A percentile compares a stretch with the other conserved stretches of the same genome.
phyloP scores from a whole-genome alignment of 2,113 vertebrate species.

The Nerophis ophidion region DNA sequence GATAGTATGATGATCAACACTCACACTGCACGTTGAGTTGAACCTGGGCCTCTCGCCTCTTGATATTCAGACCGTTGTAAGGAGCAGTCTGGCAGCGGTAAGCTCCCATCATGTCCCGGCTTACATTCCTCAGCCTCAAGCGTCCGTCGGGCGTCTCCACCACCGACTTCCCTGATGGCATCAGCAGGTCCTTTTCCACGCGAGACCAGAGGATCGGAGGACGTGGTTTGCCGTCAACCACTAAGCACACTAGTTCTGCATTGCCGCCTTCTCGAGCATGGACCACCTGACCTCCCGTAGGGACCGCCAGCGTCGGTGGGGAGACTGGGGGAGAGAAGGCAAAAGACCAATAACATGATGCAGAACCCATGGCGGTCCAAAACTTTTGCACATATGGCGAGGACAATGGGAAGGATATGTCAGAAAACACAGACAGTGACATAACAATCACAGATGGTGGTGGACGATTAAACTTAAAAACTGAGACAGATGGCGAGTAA shows the following conservation, averaged over 20 bases:
- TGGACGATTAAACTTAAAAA: slow-evolving; percentile 13
- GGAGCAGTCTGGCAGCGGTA: slow-evolving; percentile 95
- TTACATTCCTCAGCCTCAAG: slow-evolving; percentile 79
- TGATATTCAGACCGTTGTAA: slow-evolving; percentile 96
- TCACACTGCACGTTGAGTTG: slow-evolving; percentile 95
- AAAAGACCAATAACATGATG: background rate
- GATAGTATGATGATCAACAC: slow-evolving; percentile 41
- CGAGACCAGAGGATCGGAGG: slow-evolving; percentile 93
- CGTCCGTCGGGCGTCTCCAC: slow-evolving; percentile 85
- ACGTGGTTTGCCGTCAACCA: slow-evolving; percentile 88
- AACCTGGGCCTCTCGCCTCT: slow-evolving; percentile 83
- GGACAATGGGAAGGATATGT: background rate
- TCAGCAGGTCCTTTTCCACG: slow-evolving; percentile 82
- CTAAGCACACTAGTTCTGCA: slow-evolving; percentile 81
- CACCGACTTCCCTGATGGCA: slow-evolving; percentile 76
- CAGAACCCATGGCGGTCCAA: background rate
- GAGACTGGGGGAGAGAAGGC: slow-evolving; percentile 66
- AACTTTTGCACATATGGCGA: background rate
- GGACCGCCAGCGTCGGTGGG: slow-evolving; percentile 84
- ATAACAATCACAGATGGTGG: slow-evolving; percentile 17
- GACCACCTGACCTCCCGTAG: slow-evolving; percentile 78
- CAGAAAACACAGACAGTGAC: background rate
- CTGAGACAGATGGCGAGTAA: slow-evolving; percentile 24
- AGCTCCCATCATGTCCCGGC: slow-evolving; percentile 83
- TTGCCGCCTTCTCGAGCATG: slow-evolving; percentile 82